Base-by-base conservation (phyloP, 2,113 vertebrate species). In the Butorides virescens region DNA sequence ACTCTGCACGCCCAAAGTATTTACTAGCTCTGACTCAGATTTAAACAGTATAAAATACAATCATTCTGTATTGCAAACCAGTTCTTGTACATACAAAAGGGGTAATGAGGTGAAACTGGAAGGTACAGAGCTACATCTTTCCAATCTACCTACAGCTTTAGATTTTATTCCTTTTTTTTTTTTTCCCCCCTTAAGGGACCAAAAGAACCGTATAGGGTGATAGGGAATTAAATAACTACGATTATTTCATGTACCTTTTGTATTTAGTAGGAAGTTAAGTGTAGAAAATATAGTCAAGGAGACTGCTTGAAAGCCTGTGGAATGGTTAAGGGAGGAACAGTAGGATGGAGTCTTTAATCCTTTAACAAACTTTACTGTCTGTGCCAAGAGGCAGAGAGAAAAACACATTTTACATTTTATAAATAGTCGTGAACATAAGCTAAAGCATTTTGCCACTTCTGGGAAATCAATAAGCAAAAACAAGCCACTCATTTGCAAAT, bases 391-490 rank as follows among this genome's bases (percentile, higher is more conserved):
- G 61, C 91, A 82, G 89, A 88, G 78, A 92, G 81, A 93, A 97
- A 97, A 95, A 95, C 82, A 95, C 84, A 88, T 85, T 93, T 82
- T 92, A 90, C 86, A 1, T 94, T 97, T 97, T 95, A 97, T 97
- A 97, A 97, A 96, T 79, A 97, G 94, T 89, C 58, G 93, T 56
- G 94, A 96, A 97, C 94, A 97, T 32, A 92, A 96, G 96, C 95
- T 97, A 62, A 95, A 97, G 89, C 95, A 95, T 97, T 97, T 97
- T 95, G 87, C 94, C 95, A 95, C 96, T 95, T 97, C 92, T 95
- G 95, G 94, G 97, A 97, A 96, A 97, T 97, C 96, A 94, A 97
- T 96, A 97, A 94, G 94, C 83, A 89, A 96, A 97, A 97, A 21
- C 76, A 93, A 96, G 93, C 71, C 89, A 68, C 92, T 97, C 94